A percentile compares a stretch with the other conserved stretches of the same genome.
Conservation (phyloP, 1,140 invertebrate genomes). For the Drosophila melanica region DNA sequence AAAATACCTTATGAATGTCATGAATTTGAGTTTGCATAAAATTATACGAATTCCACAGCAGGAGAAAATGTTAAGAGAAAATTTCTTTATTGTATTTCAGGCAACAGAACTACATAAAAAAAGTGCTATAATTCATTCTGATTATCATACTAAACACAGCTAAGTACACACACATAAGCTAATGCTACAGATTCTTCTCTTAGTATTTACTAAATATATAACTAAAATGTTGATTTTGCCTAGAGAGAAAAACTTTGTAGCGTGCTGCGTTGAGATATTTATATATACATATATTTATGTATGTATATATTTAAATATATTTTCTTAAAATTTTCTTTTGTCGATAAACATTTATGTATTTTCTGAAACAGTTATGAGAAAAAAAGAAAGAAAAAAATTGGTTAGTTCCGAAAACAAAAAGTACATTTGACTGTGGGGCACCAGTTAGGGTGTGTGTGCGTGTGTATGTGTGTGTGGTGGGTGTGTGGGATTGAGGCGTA, state of each 20-base stretch:
- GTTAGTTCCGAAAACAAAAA: conserved; percentile 70
- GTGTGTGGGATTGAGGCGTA: conserved; percentile 24
- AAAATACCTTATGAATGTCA: conserved; percentile 50
- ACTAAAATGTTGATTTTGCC: conserved; percentile 23
- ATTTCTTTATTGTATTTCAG: conserved; percentile 38
- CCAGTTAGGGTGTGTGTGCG: conserved; percentile 25
- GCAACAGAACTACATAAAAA: conserved; percentile 39
- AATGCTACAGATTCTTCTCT: conserved; percentile 26
- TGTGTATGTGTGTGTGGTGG: conserved; percentile 19
- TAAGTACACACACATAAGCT: conserved; percentile 16
- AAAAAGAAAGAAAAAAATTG: conserved; percentile 75
- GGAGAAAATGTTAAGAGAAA: conserved; percentile 14
- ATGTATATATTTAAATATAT: conserved; percentile 22
- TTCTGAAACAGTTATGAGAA: conserved; percentile 75
- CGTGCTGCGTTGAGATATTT: conserved; percentile 61
- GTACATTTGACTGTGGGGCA: conserved; percentile 39
- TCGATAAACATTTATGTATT: conserved; percentile 77
- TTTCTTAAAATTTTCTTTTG: conserved; percentile 42
- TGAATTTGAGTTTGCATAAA: conserved; percentile 18
- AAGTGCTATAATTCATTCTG: conserved; percentile 37
- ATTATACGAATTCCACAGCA: conserved; percentile 26
- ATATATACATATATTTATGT: conserved; percentile 48
- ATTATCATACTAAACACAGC: conserved; percentile 25
- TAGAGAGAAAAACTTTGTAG: conserved; percentile 29
- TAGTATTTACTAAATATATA: conserved; percentile 38